Conservation (phyloP, 2,888 invertebrate species). For the Malacosoma neustria region DNA sequence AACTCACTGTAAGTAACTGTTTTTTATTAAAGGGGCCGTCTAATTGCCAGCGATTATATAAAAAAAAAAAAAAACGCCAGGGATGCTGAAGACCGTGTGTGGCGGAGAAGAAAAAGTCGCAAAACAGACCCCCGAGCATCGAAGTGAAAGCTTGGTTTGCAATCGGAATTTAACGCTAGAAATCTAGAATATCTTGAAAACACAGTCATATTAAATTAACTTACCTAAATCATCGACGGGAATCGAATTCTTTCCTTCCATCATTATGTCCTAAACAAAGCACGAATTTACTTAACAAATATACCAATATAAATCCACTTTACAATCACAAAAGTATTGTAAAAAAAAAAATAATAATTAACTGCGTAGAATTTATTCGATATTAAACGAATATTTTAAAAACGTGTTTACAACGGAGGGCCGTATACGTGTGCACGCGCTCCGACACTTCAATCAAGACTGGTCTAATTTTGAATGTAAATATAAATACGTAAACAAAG, state of each 20-base stretch:
- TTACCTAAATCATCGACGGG: neutral
- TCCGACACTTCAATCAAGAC: conserved; percentile 33
- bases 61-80: too few relatives aligned
- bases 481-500: conserved; percentile 16
- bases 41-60: too few relatives aligned
- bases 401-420: neutral
- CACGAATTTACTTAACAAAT: conserved; percentile 9
- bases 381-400: neutral
- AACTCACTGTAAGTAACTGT: too few relatives aligned
- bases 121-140: too few relatives aligned
- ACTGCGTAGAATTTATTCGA: conserved; percentile 8
- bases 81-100: too few relatives aligned
- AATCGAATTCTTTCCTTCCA: neutral
- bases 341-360: conserved; percentile 1
- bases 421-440: conserved; percentile 26
- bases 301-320: conserved; percentile 15
- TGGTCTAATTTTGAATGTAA: conserved; percentile 14
- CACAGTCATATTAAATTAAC: too few relatives aligned
- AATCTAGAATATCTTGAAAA: too few relatives aligned
- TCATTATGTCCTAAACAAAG: neutral
- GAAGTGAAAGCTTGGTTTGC: too few relatives aligned
- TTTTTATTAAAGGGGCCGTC: too few relatives aligned
- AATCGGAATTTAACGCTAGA: too few relatives aligned
- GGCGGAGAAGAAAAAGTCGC: too few relatives aligned
- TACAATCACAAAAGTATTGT: conserved; percentile 10